Percentiles rank a stretch among this genome's conserved stretches.
These are phyloP conservation scores for Calidris pugnax DNA, from an alignment of 2,113 vertebrate species.

Conservation along the genomic window DNA sequence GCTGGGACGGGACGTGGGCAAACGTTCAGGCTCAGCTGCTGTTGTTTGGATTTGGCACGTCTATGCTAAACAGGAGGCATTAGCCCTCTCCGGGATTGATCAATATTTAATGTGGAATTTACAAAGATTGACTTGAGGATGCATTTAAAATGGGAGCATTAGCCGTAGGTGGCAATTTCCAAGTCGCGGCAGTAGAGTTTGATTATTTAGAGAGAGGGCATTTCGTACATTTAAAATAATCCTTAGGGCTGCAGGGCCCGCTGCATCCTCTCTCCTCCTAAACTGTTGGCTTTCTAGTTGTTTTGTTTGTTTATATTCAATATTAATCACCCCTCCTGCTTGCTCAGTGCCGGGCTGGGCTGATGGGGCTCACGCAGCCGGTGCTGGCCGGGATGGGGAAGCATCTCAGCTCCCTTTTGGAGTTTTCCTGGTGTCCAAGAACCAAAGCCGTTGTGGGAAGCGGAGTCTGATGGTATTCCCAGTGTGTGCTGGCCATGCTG, in stretches of 20 bases:
- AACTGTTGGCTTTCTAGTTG: conserved; percentile 22
- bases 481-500: fast-evolving
- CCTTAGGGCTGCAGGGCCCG: not conserved
- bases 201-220: conserved; percentile 43
- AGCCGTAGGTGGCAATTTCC: conserved; percentile 80
- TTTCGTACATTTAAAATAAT: conserved; percentile 12
- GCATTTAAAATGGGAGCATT: conserved; percentile 76
- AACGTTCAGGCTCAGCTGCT: not conserved
- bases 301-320: not conserved
- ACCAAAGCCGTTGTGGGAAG: fast-evolving
- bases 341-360: fast-evolving
- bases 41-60: conserved; percentile 10
- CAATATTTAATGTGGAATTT: conserved; percentile 83
- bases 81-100: conserved; percentile 72
- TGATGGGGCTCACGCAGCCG: not conserved
- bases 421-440: fast-evolving
- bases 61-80: conserved; percentile 39
- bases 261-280: not conserved
- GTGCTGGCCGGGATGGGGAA: fast-evolving
- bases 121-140: conserved; percentile 77
- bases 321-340: not conserved
- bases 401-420: not conserved
- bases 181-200: conserved; percentile 54
- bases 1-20: not conserved
- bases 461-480: fast-evolving